phyloP scores from a whole-genome alignment of 1,140 invertebrate species.

The Druon quercuslanigerum region DNA sequence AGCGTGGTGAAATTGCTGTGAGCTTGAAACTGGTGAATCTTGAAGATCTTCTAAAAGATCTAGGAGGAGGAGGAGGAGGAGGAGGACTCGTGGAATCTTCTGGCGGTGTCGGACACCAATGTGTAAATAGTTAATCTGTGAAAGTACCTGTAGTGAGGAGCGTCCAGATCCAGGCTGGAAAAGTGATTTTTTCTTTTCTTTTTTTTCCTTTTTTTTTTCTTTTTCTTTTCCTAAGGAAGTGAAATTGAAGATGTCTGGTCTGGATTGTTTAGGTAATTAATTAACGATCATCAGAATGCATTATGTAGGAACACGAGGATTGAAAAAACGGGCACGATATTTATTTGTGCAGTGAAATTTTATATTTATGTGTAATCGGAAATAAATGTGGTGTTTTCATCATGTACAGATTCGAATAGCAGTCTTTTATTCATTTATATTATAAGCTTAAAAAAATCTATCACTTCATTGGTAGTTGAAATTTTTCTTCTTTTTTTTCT shows the following conservation, averaged over 20 bases:
- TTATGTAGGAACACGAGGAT: slow-evolving; percentile 4
- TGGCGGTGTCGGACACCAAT: slow-evolving; percentile 29
- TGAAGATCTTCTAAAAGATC: background rate
- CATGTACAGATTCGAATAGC: slow-evolving; percentile 15
- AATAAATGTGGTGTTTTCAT: slow-evolving; percentile 37
- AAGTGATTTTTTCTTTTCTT: slow-evolving; percentile 20
- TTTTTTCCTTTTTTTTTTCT: background rate
- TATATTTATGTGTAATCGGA: slow-evolving; percentile 34
- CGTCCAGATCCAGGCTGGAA: slow-evolving; percentile 33
- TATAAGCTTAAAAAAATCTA: too few species aligned
- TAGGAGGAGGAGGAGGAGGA: too few species aligned
- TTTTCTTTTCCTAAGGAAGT: background rate
- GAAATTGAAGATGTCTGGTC: background rate
- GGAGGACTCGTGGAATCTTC: slow-evolving; percentile 40
- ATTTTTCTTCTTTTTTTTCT: too few species aligned
- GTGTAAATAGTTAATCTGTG: background rate
- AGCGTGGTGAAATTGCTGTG: too few species aligned
- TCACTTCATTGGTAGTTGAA: too few species aligned
- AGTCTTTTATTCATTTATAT: too few species aligned
- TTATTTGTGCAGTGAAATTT: slow-evolving; percentile 27
- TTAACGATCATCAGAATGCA: slow-evolving; percentile 10
- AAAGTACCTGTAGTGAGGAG: slow-evolving; percentile 24
- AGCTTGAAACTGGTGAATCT: background rate
- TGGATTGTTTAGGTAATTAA: slow-evolving; percentile 10
- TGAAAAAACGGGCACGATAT: background rate